Conservation (phyloP, 2,888 invertebrate genomes). For the Zootermopsis nevadensis region DNA sequence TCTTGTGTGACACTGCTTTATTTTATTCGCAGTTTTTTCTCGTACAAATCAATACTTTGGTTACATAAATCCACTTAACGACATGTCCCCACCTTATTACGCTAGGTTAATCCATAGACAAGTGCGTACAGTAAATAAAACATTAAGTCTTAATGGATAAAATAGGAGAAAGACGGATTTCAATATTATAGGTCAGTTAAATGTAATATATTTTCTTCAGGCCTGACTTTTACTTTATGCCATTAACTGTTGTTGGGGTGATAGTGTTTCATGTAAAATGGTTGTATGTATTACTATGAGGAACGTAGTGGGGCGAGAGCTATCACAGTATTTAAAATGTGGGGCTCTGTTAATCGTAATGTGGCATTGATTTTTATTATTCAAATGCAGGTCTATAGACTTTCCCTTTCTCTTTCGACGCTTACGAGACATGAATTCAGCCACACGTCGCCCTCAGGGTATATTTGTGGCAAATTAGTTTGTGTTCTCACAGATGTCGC, state of each 20-base stretch:
- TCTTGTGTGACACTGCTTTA: not conserved
- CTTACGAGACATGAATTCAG: not conserved
- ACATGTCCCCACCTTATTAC: not conserved
- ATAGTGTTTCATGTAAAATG: no score
- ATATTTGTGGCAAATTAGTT: not conserved
- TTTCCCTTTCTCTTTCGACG: constrained; percentile 22
- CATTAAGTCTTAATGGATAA: no score
- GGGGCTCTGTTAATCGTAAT: not conserved
- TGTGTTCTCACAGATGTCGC: not conserved
- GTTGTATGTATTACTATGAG: not conserved
- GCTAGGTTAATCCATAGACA: not conserved
- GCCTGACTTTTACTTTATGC: no score
- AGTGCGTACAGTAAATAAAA: no score
- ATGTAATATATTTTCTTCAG: no score
- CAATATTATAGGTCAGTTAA: no score
- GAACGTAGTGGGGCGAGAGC: not conserved
- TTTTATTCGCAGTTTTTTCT: constrained; percentile 5
- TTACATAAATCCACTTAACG: constrained; percentile 1
- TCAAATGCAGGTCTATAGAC: not conserved
- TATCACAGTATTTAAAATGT: not conserved
- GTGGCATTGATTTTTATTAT: not conserved
- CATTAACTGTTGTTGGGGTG: no score
- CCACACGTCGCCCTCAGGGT: not conserved
- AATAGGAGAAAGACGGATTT: no score
- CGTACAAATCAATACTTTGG: not conserved